phyloP scores from a whole-genome alignment of 2,113 vertebrate genomes.

The Ancistrus triradiatus region DNA sequence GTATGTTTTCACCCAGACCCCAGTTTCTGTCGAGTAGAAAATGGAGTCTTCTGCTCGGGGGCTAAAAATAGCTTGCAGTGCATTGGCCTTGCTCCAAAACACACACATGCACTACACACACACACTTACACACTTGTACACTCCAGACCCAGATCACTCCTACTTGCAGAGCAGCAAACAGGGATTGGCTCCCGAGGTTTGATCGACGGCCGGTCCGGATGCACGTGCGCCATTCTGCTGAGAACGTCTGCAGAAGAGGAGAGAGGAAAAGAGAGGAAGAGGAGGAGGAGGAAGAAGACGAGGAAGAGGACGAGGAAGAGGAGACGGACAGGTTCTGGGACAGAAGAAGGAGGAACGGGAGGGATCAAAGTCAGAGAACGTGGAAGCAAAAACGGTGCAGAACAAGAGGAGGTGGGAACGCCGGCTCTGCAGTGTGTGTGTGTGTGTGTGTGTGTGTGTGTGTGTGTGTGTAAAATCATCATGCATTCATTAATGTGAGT shows the following conservation, averaged over 20 bases:
- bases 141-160: conserved; percentile 45
- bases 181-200: conserved; percentile 45
- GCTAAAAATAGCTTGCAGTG: conserved; percentile 61
- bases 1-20: not conserved
- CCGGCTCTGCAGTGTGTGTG: not conserved
- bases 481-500: no score
- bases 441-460: not conserved
- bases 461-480: no score
- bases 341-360: not conserved
- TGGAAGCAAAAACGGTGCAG: not conserved
- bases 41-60: conserved; percentile 51
- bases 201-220: conserved; percentile 46
- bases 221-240: conserved; percentile 60
- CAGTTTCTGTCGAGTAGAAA: conserved; percentile 34
- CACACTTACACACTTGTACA: conserved; percentile 15
- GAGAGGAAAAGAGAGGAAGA: conserved; percentile 48
- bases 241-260: conserved; percentile 49
- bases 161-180: conserved; percentile 40
- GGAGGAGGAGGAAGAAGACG: conserved; percentile 42
- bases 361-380: not conserved
- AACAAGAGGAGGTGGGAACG: not conserved
- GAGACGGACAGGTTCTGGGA: conserved; percentile 1
- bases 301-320: conserved; percentile 8
- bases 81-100: conserved; percentile 62
- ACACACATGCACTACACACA: conserved; percentile 43